Base-by-base conservation (phyloP, 2,888 invertebrate genomes). In the Lampropteryx suffumata region DNA sequence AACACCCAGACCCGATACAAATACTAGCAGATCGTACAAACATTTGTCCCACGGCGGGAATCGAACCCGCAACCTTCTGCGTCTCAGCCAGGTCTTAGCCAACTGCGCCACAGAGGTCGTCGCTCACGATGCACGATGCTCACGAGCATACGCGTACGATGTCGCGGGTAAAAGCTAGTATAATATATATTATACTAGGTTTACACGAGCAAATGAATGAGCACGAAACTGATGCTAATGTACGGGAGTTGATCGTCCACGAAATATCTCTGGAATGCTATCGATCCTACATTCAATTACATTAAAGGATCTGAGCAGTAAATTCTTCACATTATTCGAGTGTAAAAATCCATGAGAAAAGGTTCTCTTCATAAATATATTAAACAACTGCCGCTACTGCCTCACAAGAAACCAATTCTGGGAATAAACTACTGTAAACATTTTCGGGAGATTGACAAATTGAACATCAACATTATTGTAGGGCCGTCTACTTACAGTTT, bases 351-450 rank as follows among this genome's bases (percentile, higher is more conserved):
- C 70, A 65, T 62, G 72, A 71, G 73, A 78, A 77, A 77, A 82
- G 76, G 82, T 74, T 74, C 71, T 50, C 48, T 74, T 79, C 73
- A 81, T 84, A 84, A 82, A 84, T 82, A 83, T 81, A 81, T 80
- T 75, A 76, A 71, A 73, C 72, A 67, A 47, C 45, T 50, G 26
- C 30, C n/a, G 3, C 9, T 36, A 35, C 11, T 10, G 2, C 14
- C 10, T 7, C 11, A 34, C 11, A 17, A 10, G 10, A 32, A 7
- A 2, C 4, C 24, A 7, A 24, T 24, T 24, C 6, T 24, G 24
- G 3, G 6, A 36, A 4, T 6, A 36, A 30, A 14, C 9, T n/a
- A 33, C 13, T n/a, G n/a, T 32, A 33, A n/a, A 33, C 2, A 12
- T 8, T 3, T 9, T 14, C 12, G 1, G 9, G 14, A 9, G 7